Evolutionary conservation across 2,888 invertebrate genomes (phyloP), one percentile per base, ranked within the genome.

Genomic region (Tetramorium bicarinatum): DNA sequence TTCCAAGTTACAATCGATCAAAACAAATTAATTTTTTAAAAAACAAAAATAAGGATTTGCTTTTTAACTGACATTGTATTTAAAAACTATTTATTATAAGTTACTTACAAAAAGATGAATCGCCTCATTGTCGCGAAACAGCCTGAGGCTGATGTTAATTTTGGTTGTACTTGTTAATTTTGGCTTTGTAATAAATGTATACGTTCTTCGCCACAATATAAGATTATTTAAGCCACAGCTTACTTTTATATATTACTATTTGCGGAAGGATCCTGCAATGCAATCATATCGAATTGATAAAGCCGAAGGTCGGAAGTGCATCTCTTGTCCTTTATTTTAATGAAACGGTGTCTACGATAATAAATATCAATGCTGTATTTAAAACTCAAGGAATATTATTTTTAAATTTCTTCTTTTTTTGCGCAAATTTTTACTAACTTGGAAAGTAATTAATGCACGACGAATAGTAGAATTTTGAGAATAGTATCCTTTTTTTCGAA

Each of bases 211-310:
- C 2, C 21, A 4, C n/a, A 66, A 56, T 41, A 9, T 52, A 25
- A 41, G n/a, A n/a, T 34, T n/a, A 66, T n/a, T 25, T 54, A 11
- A n/a, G 21, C n/a, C 9, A 15, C 0, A 29, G 15, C 2, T 76
- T 52, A 76, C 49, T 56, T 56, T 77, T 77, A 77, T 77, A 56
- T 21, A n/a, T 76, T 25, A 8, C n/a, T 29, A 54, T 67, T 44
- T 21, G 44, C 77, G 67, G 67, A 77, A 67, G 41, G 4, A 34
- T 44, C 25, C 0, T 41, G 2, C 62, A 54, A 15, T 3, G 54
- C 8, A 13, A 41, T 3, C n/a, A 66, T 66, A 66, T n/a, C 29
- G n/a, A 66, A 54, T 77, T 77, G 77, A 77, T 77, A 77, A 15
- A 29, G 15, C 8, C 44, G 67, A 56, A 77, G 77, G 67, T 7